Conservation (phyloP, 2,797 vertebrate species). For the Gouania willdenowi region DNA sequence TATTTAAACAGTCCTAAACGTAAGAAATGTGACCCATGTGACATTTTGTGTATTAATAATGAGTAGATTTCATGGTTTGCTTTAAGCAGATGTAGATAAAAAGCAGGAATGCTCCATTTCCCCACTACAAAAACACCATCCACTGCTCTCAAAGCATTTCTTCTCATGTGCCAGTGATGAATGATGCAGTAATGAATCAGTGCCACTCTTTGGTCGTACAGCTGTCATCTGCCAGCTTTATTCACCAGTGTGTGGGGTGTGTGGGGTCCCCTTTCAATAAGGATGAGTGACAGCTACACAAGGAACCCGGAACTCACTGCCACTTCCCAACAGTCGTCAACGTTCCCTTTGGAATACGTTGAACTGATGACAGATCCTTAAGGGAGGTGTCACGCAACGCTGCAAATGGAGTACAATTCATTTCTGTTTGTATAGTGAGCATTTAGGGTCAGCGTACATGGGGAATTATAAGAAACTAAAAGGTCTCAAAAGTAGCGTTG, state of each 20-base stretch:
- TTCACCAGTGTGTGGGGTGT: constrained; percentile 23
- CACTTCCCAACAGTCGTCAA: constrained; percentile 35
- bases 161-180: constrained; percentile 58
- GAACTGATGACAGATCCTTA: constrained; percentile 40
- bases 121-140: constrained; percentile 47
- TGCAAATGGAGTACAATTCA: constrained; percentile 5
- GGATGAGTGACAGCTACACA: constrained; percentile 50
- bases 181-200: constrained; percentile 56
- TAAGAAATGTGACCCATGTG: too few species aligned
- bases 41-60: too few species aligned
- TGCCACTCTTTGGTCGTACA: constrained; percentile 43
- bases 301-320: constrained; percentile 39
- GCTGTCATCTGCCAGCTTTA: constrained; percentile 56
- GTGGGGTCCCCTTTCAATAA: constrained; percentile 17
- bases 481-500: too few species aligned
- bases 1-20: too few species aligned
- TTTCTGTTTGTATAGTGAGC: too few species aligned
- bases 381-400: constrained; percentile 46
- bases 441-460: too few species aligned
- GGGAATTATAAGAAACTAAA: too few species aligned
- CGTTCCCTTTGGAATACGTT: constrained; percentile 34
- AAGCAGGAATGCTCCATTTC: constrained; percentile 9
- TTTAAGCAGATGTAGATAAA: too few species aligned
- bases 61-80: too few species aligned
- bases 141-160: constrained; percentile 46